phyloP scores from a whole-genome alignment of 2,888 invertebrate genomes.

The Nysson spinosus region DNA sequence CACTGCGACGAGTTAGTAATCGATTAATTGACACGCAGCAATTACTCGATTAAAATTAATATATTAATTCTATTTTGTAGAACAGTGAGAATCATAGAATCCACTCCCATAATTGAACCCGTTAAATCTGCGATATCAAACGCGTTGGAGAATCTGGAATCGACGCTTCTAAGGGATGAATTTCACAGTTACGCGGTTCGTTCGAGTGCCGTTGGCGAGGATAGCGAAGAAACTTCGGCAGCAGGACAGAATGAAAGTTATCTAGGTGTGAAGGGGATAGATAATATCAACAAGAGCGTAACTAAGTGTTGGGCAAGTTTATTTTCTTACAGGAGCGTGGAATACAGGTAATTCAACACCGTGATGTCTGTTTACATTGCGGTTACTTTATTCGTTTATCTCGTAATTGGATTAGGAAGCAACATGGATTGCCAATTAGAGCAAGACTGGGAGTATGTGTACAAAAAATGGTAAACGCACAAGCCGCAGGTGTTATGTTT shows the following conservation, averaged over 20 bases:
- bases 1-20: constrained; percentile 79
- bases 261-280: constrained; percentile 82
- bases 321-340: constrained; percentile 86
- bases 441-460: constrained; percentile 89
- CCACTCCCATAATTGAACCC: constrained; percentile 73
- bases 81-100: constrained; percentile 76
- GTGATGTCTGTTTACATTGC: too few relatives aligned
- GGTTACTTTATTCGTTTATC: not conserved
- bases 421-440: constrained; percentile 84
- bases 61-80: constrained; percentile 66
- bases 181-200: constrained; percentile 81
- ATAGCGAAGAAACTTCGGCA: constrained; percentile 87
- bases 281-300: constrained; percentile 81
- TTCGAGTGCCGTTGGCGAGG: constrained; percentile 88
- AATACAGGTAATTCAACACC: constrained; percentile 82
- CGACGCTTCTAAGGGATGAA: constrained; percentile 43
- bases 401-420: constrained; percentile 77
- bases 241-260: constrained; percentile 92
- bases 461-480: constrained; percentile 86
- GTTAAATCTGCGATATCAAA: constrained; percentile 71
- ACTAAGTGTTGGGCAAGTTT: constrained; percentile 90
- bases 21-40: too few relatives aligned
- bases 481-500: constrained; percentile 89
- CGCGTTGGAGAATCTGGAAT: constrained; percentile 67
- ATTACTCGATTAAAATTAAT: too few relatives aligned